Base-by-base conservation (phyloP, 92 coral and sea anemone genomes). In the Palythoa heliodiscus region DNA sequence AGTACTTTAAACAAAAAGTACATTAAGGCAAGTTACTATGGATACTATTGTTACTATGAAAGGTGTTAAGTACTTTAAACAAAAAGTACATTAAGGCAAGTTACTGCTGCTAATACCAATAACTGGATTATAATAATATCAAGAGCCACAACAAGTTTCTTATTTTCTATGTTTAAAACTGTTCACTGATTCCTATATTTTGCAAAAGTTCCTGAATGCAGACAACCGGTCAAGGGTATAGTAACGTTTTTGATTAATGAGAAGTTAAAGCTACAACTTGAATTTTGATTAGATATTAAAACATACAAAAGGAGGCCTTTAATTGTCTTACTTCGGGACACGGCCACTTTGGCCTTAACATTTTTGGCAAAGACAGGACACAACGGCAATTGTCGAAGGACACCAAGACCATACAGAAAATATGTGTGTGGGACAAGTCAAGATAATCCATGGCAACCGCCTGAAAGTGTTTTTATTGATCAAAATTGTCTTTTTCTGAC, bases 331-430 rank as follows among this genome's bases (percentile, higher is more conserved):
- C 37, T 70, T 70, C 12, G 75, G 20, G 75, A 52, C 75, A 47
- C 35, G 35, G 35, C 35, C 35, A 29, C 1, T 29, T 29, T 29
- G 35, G 75, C 75, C 74, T 25, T n/a, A n/a, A n/a, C n/a, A n/a
- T 47, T 70, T 70, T 70, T 70, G 52, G 74, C 74, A 70, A 70
- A 35, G 38, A 70, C 25, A 70, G 74, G 74, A n/a, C 74, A 71
- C 76, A 54, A 39, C 11, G 76, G 76, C 76, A 72, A 72, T 72
- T 39, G 76, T 72, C 76, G 40, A 72, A 39, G 75, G 53, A 7
- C 52, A 71, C 75, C 75, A 71, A 71, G 76, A 22, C 55, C 22
- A 39, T 72, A 72, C 29, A 29, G 54, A 14, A 40, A 73, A 40
- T 73, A 11, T 73, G 39, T 40, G 77, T 19, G 48, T 25, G 77